A percentile compares a stretch with the other conserved stretches of the same genome.
Evolutionary conservation across 2,888 invertebrate genomes (phyloP).

Genomic region (Noctua pronuba): DNA sequence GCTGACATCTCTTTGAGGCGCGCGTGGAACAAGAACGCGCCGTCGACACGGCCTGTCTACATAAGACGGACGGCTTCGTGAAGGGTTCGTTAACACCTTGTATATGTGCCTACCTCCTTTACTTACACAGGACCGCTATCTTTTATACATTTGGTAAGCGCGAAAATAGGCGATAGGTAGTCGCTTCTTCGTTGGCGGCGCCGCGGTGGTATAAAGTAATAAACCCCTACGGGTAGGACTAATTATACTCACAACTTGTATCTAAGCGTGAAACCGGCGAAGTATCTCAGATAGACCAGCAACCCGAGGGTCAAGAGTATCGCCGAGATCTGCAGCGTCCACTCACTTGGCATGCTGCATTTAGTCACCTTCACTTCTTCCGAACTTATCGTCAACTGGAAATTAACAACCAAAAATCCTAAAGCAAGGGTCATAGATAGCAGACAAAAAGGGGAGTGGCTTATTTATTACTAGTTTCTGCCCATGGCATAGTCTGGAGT

Average conservation of each 20-base stretch:
- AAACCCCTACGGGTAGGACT: background rate
- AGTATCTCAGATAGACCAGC: slow-evolving; percentile 80
- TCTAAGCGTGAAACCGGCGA: slow-evolving; percentile 64
- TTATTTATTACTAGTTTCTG: background rate
- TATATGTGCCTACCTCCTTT: background rate
- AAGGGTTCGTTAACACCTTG: background rate
- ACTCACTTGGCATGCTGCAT: slow-evolving; percentile 96
- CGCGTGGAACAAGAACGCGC: too few species aligned
- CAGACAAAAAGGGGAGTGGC: background rate
- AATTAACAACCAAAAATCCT: background rate
- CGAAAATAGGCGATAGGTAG: background rate
- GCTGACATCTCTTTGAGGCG: too few species aligned
- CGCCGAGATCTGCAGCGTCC: slow-evolving; percentile 91
- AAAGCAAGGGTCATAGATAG: background rate
- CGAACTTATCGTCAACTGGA: slow-evolving; percentile 94
- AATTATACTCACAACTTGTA: slow-evolving; percentile 80
- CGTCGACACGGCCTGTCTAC: too few species aligned
- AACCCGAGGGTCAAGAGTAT: slow-evolving; percentile 90
- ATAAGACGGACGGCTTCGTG: too few species aligned
- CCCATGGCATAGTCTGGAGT: background rate
- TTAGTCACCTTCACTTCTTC: slow-evolving; percentile 93
- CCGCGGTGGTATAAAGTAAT: background rate
- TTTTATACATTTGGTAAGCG: background rate
- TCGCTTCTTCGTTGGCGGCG: background rate
- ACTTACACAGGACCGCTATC: background rate